Evolutionary conservation across 2,113 vertebrate genomes (phyloP), one percentile per base, ranked within the genome.

Genomic region (Oreocharis arfaki): DNA sequence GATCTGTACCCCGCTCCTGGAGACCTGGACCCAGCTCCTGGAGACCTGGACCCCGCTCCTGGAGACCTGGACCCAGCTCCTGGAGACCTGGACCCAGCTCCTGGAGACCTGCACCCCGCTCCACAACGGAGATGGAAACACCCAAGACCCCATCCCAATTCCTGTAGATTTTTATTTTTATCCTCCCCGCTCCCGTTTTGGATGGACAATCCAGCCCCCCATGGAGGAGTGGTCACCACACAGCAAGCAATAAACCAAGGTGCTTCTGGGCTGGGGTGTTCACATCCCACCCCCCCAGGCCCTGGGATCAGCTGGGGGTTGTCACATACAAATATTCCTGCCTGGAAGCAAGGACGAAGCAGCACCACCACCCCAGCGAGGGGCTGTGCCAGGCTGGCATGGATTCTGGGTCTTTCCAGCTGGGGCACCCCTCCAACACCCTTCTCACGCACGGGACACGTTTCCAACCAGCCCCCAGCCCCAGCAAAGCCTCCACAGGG

Each of bases 161-260:
- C 74, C 46, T 41, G 44, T 0, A 20, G 47, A 56, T 11, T n/a
- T 73, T 63, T 55, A 17, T 57, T 44, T 76, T 59, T 27, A 22
- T 59, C 33, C 18, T 78, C 27, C 5, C 15, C 6, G 0, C 30
- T 67, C 19, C 15, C 5, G 2, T 67, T 77, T 46, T 41, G 41
- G 44, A 53, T 3, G 30, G 57, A 67, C 87, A 79, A 46, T n/a
- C 57, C 52, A 82, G 8, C 22, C 2, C n/a, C 4, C 1, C 0
- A 0, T 21, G 28, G 21, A 88, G 76, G 13, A 70, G 56, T 2
- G 1, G 30, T 13, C 23, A 21, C 24, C 17, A 11, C 28, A n/a
- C 59, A 49, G 10, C 28, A 41, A 64, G 44, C 32, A 59, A 35
- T 0, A 3, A 90, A 20, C 11, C 44, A 30, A 63, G 19, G 27